A percentile compares a stretch with the other conserved stretches of the same genome.
These are phyloP conservation scores for Megalurothrips usitatus DNA, from an alignment of 2,888 invertebrate genomes.

Conservation along the genomic window DNA sequence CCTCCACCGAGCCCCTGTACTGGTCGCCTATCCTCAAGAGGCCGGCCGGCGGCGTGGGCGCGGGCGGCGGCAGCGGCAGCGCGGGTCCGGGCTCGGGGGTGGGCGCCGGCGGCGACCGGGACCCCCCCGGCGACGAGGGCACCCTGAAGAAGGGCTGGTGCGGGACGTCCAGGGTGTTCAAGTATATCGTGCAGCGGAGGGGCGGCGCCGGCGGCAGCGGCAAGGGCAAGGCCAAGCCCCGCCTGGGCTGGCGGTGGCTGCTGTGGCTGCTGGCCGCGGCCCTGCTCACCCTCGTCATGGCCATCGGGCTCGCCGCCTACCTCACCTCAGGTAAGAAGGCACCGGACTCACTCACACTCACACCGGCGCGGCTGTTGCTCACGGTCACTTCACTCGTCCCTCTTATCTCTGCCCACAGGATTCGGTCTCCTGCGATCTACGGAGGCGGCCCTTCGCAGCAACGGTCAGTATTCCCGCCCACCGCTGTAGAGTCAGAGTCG, in stretches of 20 bases:
- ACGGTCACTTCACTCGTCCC: not conserved
- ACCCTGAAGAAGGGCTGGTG: slow-evolving; percentile 12
- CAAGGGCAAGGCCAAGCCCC: not conserved
- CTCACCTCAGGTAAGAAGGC: not conserved
- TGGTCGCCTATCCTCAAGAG: slow-evolving; percentile 11
- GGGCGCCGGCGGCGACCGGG: not conserved
- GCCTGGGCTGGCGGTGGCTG: not conserved
- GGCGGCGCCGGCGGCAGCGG: not conserved
- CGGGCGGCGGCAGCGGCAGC: not conserved
- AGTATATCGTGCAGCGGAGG: slow-evolving; percentile 17
- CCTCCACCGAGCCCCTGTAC: slow-evolving; percentile 13
- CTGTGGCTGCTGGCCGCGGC: not conserved
- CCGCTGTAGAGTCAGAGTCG: not conserved
- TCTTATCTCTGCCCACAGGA: not conserved
- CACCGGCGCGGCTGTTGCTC: not conserved
- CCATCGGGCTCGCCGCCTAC: slow-evolving; percentile 15
- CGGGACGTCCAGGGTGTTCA: slow-evolving; percentile 15
- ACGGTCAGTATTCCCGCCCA: not conserved
- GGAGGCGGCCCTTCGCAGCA: not conserved
- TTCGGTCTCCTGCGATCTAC: not conserved
- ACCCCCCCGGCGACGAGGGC: slow-evolving; percentile 8
- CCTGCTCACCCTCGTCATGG: not conserved
- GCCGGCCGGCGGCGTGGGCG: not conserved
- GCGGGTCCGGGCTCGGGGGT: not conserved
- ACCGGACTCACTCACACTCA: not conserved